Evolutionary conservation across 2,113 vertebrate genomes (phyloP).

Genomic region (Pedionomus torquatus): DNA sequence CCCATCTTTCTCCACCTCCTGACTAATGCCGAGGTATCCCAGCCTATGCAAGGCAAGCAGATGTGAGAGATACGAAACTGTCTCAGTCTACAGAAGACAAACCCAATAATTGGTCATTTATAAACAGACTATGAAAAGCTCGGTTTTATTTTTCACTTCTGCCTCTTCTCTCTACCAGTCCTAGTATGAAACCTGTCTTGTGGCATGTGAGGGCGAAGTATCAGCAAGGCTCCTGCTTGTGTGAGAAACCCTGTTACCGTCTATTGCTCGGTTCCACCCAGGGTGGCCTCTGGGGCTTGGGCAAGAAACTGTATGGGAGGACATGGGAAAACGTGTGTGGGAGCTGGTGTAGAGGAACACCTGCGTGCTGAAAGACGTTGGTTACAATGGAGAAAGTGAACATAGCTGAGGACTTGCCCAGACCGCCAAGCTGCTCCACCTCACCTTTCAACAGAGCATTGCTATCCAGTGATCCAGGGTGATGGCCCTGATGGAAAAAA

Average conservation of each 20-base stretch:
- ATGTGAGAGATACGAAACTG: not conserved
- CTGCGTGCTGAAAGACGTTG: not conserved
- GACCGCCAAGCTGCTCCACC: not conserved
- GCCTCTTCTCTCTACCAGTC: not conserved
- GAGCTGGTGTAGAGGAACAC: not conserved
- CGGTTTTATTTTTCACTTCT: not conserved
- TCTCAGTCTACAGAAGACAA: not conserved
- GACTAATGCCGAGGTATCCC: not conserved
- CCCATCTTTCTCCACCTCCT: not conserved
- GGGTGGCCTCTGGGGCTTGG: not conserved
- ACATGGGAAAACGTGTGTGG: constrained; percentile 28
- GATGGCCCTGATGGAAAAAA: not conserved
- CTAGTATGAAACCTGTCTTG: not conserved
- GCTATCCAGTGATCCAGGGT: not conserved
- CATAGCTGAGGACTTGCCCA: not conserved
- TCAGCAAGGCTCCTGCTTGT: not conserved
- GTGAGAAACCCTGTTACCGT: not conserved
- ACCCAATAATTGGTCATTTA: not conserved
- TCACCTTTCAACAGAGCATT: constrained; percentile 22
- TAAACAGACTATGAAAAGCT: not conserved
- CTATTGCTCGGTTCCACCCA: not conserved
- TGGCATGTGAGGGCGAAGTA: not conserved
- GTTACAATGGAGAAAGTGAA: not conserved
- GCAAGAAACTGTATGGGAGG: not conserved
- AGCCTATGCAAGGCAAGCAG: constrained; percentile 6